These are phyloP conservation scores for Zaprionus taronus DNA, from an alignment of 1,140 invertebrate species.

Conservation along the genomic window DNA sequence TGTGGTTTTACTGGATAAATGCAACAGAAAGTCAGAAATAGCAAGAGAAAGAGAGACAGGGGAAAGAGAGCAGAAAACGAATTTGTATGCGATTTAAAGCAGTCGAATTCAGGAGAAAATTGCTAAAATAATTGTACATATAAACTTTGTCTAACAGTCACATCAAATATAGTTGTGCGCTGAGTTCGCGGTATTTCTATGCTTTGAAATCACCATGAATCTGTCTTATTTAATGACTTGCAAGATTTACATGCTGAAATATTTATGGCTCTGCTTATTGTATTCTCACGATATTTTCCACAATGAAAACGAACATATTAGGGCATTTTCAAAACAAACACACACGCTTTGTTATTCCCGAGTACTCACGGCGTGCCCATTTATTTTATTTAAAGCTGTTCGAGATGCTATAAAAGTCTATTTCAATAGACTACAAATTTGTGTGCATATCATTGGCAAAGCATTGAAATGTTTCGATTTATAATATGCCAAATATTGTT, in stretches of 20 bases:
- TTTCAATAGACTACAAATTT: background rate
- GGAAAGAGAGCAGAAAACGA: background rate
- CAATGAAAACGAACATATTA: constrained; percentile 1
- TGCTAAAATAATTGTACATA: background rate
- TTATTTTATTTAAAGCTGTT: constrained; percentile 8
- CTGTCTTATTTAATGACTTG: constrained; percentile 28
- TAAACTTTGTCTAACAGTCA: background rate
- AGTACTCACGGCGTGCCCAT: background rate
- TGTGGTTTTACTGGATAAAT: constrained; percentile 13
- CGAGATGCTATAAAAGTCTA: background rate
- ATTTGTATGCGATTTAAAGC: background rate
- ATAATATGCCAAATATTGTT: background rate
- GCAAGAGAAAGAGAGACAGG: background rate
- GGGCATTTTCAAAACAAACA: constrained; percentile 2
- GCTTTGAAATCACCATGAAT: background rate
- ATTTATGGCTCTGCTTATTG: constrained; percentile 22
- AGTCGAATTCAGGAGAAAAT: background rate
- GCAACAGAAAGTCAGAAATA: background rate
- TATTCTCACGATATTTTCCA: constrained; percentile 7
- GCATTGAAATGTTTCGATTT: background rate
- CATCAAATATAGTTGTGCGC: background rate
- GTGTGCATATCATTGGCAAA: background rate
- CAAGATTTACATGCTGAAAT: constrained; percentile 31
- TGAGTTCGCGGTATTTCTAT: constrained; percentile 12
- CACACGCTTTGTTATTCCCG: background rate